Conservation (phyloP, 2,797 vertebrate species). For the Peromyscus eremicus region DNA sequence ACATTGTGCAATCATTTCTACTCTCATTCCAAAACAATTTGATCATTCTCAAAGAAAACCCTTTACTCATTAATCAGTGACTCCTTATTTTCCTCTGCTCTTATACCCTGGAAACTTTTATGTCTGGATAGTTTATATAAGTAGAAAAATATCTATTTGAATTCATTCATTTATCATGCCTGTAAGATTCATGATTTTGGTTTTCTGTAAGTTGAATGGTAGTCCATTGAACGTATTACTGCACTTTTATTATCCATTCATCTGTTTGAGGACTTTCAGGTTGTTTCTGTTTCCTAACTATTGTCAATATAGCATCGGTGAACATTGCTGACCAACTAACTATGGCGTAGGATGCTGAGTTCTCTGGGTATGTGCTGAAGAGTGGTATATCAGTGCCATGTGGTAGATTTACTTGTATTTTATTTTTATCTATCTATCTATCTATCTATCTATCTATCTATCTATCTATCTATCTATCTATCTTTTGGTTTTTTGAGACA, state of each 20-base stretch:
- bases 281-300: neutral
- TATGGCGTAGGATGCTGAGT: neutral
- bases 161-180: neutral
- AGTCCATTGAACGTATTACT: neutral
- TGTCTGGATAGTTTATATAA: slow-evolving; percentile 17
- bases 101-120: neutral
- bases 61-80: neutral
- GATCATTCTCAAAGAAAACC: neutral
- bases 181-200: neutral
- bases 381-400: neutral
- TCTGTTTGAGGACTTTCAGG: neutral
- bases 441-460: too few species aligned
- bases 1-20: neutral
- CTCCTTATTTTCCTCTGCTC: neutral
- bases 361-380: neutral
- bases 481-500: too few species aligned
- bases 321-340: neutral
- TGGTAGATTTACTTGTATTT: neutral
- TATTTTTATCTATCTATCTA: too few species aligned
- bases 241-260: neutral
- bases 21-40: neutral
- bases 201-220: neutral
- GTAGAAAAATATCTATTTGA: neutral
- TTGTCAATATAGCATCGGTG: neutral
- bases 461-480: too few species aligned